Evolutionary conservation across 2,113 vertebrate species (phyloP).

Genomic region (Brachypodius melanocephalos): DNA sequence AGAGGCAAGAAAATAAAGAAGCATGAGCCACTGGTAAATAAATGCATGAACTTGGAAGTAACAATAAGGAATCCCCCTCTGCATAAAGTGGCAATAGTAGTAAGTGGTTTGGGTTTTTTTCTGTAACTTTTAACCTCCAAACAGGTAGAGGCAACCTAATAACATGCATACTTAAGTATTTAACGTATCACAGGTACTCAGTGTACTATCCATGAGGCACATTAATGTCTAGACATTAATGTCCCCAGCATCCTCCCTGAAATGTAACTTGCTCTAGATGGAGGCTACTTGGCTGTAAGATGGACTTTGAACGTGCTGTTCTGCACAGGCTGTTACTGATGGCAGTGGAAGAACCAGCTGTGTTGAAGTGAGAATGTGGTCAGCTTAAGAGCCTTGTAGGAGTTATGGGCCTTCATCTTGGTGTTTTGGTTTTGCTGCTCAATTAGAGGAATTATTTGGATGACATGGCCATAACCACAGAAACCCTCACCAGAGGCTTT

Average conservation of each 20-base stretch:
- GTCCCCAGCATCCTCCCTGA: background rate
- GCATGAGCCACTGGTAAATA: background rate
- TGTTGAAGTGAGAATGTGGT: rapidly evolving
- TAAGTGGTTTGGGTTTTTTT: background rate
- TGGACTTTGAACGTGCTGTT: rapidly evolving
- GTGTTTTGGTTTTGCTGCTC: background rate
- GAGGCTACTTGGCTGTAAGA: background rate
- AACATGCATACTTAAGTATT: background rate
- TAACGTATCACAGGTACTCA: background rate
- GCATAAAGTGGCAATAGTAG: background rate
- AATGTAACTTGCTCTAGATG: background rate
- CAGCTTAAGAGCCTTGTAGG: background rate
- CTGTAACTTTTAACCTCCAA: background rate
- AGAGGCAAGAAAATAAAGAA: background rate
- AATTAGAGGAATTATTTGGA: background rate
- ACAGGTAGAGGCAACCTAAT: rapidly evolving
- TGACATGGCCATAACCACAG: rapidly evolving
- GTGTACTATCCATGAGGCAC: background rate
- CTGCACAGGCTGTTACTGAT: background rate
- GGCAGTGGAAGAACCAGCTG: background rate
- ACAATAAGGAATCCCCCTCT: background rate
- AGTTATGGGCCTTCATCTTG: background rate
- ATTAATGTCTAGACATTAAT: background rate
- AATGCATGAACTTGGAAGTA: background rate
- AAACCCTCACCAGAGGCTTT: background rate